Percentiles rank a stretch among this genome's conserved stretches.
phyloP scores from a whole-genome alignment of 2,113 vertebrate genomes.

The Semnornis frantzii region DNA sequence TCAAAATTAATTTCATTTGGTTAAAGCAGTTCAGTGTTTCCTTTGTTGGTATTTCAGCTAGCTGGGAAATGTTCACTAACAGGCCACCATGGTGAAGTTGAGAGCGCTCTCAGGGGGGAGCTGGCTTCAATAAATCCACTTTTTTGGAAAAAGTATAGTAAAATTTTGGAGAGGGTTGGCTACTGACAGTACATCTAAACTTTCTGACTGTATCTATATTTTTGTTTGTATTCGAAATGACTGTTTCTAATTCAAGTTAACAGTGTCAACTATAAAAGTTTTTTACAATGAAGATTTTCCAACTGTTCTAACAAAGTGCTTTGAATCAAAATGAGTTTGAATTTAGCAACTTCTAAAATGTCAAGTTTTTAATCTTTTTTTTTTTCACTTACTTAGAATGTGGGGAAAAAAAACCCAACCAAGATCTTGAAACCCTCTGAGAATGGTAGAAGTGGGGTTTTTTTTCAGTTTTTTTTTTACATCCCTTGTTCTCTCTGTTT shows the following conservation, averaged over 20 bases:
- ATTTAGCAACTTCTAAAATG: not conserved
- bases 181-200: not conserved
- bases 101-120: not conserved
- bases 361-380: not conserved
- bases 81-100: accelerated
- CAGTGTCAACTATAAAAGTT: not conserved
- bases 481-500: not conserved
- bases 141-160: not conserved
- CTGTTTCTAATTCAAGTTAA: not conserved
- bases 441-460: not conserved
- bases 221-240: not conserved
- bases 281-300: not conserved
- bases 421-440: not conserved
- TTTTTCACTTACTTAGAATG: not conserved
- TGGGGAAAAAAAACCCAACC: not conserved
- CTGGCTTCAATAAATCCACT: not conserved
- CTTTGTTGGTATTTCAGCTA: not conserved
- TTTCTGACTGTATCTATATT: not conserved
- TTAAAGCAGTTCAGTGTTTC: not conserved
- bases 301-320: not conserved
- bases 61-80: not conserved
- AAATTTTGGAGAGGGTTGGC: not conserved
- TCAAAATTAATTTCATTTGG: not conserved
- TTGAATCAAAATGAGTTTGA: not conserved
- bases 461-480: not conserved